Conservation (phyloP, 2,113 vertebrate species). For the Chitala chitala region DNA sequence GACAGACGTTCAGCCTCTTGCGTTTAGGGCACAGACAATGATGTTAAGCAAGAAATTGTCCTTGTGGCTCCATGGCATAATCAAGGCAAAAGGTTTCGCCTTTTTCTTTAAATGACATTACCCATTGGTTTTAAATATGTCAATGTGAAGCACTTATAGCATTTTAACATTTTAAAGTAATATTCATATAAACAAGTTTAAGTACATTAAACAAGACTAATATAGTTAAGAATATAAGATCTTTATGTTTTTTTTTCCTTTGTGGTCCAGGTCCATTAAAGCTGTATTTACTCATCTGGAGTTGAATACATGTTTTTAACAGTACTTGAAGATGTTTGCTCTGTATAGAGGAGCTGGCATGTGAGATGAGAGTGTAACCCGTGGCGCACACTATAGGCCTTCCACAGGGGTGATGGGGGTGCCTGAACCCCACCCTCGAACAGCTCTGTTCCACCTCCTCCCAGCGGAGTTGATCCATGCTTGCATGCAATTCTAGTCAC, state of each 20-base stretch:
- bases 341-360: background rate
- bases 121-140: background rate
- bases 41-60: background rate
- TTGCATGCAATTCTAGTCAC: no score
- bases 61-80: background rate
- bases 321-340: background rate
- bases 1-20: background rate
- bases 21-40: background rate
- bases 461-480: background rate
- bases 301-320: background rate
- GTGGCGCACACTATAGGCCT: no score
- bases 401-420: no score
- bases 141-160: background rate
- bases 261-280: background rate
- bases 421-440: background rate
- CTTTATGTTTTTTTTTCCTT: background rate
- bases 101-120: conserved; percentile 7
- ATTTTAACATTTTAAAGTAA: background rate
- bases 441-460: background rate
- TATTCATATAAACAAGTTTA: conserved; percentile 11
- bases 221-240: background rate
- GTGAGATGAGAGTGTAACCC: background rate
- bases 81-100: conserved; percentile 22
- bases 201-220: background rate
- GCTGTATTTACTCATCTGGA: background rate